phyloP scores from a whole-genome alignment of 2,113 vertebrate genomes.

The Arothron firmamentum region DNA sequence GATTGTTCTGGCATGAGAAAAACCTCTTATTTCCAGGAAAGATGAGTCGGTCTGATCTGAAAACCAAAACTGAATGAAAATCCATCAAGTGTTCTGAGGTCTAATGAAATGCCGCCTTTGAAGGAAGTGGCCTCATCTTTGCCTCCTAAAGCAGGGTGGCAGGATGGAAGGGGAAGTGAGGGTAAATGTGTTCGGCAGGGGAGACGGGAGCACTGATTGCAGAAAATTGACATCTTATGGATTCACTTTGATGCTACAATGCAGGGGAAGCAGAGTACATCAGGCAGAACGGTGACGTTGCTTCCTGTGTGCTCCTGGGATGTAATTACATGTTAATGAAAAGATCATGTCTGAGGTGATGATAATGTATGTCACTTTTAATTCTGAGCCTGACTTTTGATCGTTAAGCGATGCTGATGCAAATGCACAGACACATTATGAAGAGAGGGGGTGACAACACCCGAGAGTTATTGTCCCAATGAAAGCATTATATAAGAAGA shows the following conservation, averaged over 20 bases:
- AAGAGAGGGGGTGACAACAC: not conserved
- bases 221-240: slow-evolving; percentile 40
- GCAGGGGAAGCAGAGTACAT: slow-evolving; percentile 33
- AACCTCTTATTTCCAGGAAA: slow-evolving; percentile 17
- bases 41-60: slow-evolving; percentile 28
- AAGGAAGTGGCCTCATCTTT: slow-evolving; percentile 45
- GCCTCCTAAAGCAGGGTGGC: slow-evolving; percentile 42
- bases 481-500: no score
- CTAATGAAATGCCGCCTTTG: slow-evolving; percentile 52
- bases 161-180: slow-evolving; percentile 46
- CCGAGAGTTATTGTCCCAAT: no score
- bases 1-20: slow-evolving; percentile 42
- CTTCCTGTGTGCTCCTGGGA: slow-evolving; percentile 14
- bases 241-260: slow-evolving; percentile 45
- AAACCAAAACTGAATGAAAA: slow-evolving; percentile 31
- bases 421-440: not conserved
- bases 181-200: slow-evolving; percentile 51
- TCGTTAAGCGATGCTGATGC: not conserved
- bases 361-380: slow-evolving; percentile 13
- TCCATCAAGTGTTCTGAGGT: slow-evolving; percentile 51
- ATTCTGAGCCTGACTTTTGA: slow-evolving; percentile 13
- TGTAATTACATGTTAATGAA: slow-evolving; percentile 40
- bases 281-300: slow-evolving; percentile 3
- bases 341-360: slow-evolving; percentile 15
- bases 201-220: slow-evolving; percentile 34